Conservation (phyloP, 1,140 invertebrate genomes). For the Orchestia grillus region DNA sequence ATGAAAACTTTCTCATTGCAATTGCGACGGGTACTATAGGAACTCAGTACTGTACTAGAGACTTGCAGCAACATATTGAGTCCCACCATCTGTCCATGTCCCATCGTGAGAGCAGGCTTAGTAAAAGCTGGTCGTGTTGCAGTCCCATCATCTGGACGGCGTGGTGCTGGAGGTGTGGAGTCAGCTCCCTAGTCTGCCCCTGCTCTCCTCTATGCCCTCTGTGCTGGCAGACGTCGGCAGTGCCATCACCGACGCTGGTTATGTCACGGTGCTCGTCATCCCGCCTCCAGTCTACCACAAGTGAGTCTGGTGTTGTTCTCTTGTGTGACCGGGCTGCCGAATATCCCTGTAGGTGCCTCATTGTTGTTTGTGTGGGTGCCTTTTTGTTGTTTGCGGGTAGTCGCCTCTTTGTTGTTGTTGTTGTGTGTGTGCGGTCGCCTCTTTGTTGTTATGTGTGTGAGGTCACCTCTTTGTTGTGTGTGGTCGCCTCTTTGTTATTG, state of each 20-base stretch:
- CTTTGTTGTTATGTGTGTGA: no score
- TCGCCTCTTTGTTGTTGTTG: no score
- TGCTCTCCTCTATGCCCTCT: conserved; percentile 70
- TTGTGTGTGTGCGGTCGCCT: no score
- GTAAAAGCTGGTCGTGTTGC: background rate
- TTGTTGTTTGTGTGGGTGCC: no score
- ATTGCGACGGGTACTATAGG: no score
- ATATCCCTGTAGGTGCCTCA: no score
- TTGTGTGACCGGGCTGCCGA: background rate
- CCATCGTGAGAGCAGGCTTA: background rate
- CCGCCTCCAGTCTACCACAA: conserved; percentile 81
- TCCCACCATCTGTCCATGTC: background rate
- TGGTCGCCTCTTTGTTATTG: no score
- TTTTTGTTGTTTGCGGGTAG: no score
- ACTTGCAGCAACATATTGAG: no score
- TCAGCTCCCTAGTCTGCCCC: conserved; percentile 80
- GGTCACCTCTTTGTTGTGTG: no score
- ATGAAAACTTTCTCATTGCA: no score
- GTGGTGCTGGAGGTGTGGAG: conserved; percentile 90
- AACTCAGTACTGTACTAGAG: no score
- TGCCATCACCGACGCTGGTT: conserved; percentile 73
- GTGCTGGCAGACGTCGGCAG: conserved; percentile 73
- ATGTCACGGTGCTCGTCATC: conserved; percentile 85
- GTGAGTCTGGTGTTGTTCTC: conserved; percentile 71
- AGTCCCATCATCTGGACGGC: conserved; percentile 80